Evolutionary conservation across 2,888 invertebrate species (phyloP).

Genomic region (Eumacrocentrus americanus): DNA sequence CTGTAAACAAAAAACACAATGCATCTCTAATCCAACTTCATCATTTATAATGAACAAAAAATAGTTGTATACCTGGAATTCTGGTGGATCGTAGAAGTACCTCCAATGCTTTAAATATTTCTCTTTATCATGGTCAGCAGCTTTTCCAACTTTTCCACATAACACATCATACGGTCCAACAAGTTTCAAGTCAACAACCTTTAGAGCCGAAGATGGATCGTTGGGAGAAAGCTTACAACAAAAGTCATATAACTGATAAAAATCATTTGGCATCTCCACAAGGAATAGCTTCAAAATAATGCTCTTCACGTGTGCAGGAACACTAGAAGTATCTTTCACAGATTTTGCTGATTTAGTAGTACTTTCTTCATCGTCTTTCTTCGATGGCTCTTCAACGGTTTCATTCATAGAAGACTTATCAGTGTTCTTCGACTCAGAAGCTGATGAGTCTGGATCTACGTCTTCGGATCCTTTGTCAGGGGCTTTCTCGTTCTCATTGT

Average conservation of each 20-base stretch:
- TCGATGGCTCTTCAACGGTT: no score
- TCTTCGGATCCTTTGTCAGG: neutral
- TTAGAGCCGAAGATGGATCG: conserved; percentile 70
- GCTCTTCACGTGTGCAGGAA: conserved; percentile 17
- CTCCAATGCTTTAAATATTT: conserved; percentile 84
- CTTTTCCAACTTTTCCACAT: conserved; percentile 66
- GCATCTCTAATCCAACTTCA: conserved; percentile 16
- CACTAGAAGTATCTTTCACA: no score
- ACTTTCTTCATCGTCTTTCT: no score
- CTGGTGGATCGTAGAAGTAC: conserved; percentile 93
- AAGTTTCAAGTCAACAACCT: conserved; percentile 71
- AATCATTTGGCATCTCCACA: conserved; percentile 88
- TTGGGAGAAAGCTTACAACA: conserved; percentile 66
- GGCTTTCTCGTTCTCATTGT: neutral
- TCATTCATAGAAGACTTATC: no score
- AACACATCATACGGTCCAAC: conserved; percentile 91
- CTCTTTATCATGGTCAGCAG: conserved; percentile 65
- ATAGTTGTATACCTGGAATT: conserved; percentile 73
- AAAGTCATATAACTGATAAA: conserved; percentile 83
- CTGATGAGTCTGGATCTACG: no score
- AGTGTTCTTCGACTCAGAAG: no score
- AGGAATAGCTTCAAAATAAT: conserved; percentile 78
- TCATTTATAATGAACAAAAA: neutral
- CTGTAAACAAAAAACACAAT: conserved; percentile 57
- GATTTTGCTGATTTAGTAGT: no score